phyloP scores from a whole-genome alignment of 2,888 invertebrate genomes.

The Carcina quercana region DNA sequence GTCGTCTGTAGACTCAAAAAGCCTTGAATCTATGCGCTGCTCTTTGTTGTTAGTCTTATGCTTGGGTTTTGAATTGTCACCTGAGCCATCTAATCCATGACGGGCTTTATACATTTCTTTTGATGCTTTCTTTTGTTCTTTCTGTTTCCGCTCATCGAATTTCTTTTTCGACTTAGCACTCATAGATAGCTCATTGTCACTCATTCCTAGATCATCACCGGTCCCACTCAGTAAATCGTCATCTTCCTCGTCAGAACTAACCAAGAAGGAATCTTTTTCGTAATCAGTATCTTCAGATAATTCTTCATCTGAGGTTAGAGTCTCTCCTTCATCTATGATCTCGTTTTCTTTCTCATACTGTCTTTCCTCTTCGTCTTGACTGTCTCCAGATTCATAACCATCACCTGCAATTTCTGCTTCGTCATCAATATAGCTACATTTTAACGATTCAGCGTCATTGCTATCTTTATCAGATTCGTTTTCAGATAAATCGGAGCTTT shows the following conservation, averaged over 20 bases:
- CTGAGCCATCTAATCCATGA: constrained; percentile 37
- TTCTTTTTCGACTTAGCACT: constrained; percentile 56
- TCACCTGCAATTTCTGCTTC: constrained; percentile 57
- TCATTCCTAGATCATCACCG: constrained; percentile 58
- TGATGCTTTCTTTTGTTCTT: constrained; percentile 60
- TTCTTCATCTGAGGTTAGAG: constrained; percentile 62
- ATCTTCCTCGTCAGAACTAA: constrained; percentile 64
- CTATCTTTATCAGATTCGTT: constrained; percentile 21
- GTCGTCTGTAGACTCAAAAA: constrained; percentile 35
- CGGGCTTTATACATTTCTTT: constrained; percentile 61
- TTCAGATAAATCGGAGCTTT: constrained; percentile 18
- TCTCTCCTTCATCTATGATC: constrained; percentile 65
- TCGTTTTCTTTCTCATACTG: constrained; percentile 65
- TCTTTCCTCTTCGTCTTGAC: constrained; percentile 62
- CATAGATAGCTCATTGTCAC: constrained; percentile 59
- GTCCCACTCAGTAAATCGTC: constrained; percentile 52
- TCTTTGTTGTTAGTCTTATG: constrained; percentile 20
- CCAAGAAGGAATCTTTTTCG: constrained; percentile 72
- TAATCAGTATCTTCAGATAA: constrained; percentile 59
- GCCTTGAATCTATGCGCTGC: constrained; percentile 36
- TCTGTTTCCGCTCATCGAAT: constrained; percentile 50
- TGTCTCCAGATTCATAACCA: constrained; percentile 63
- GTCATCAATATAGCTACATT: constrained; percentile 35
- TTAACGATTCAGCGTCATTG: constrained; percentile 16
- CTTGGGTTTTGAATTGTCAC: constrained; percentile 20